Conservation (phyloP, 2,888 invertebrate genomes). For the Melitaea athalia region DNA sequence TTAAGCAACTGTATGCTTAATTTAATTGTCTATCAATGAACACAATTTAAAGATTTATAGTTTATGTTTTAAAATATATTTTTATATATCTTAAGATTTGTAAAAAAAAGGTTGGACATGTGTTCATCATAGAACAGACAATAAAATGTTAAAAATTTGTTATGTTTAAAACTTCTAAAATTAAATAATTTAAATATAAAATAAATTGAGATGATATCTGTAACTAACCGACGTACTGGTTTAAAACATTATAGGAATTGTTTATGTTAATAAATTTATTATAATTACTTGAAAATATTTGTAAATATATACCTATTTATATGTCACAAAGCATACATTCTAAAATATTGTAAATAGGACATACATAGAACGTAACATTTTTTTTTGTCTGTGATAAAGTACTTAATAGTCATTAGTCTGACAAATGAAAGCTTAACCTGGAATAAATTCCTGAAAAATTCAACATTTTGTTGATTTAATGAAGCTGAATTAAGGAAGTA, state of each 20-base stretch:
- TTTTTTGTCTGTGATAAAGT: constrained; percentile 64
- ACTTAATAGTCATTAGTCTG: too few species aligned
- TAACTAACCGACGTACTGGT: background rate
- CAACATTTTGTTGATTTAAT: too few species aligned
- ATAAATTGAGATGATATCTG: constrained; percentile 11
- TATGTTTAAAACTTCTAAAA: constrained; percentile 44
- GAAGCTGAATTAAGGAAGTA: too few species aligned
- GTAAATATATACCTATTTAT: constrained; percentile 55
- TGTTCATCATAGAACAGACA: constrained; percentile 59
- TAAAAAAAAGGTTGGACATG: constrained; percentile 47
- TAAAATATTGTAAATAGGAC: constrained; percentile 74
- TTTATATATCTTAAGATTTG: constrained; percentile 25
- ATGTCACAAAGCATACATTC: constrained; percentile 75
- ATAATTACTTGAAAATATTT: constrained; percentile 37
- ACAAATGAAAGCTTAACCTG: too few species aligned
- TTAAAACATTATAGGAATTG: background rate
- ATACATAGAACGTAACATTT: constrained; percentile 38
- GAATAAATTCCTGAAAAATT: too few species aligned
- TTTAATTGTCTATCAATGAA: background rate
- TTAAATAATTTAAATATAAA: constrained; percentile 34
- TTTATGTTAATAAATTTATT: constrained; percentile 2
- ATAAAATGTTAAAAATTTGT: constrained; percentile 46
- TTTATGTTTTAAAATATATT: constrained; percentile 20
- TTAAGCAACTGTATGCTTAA: background rate
- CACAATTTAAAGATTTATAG: background rate